Evolutionary conservation across 2,113 vertebrate species (phyloP), one percentile per base, ranked within the genome.

Genomic region (Brachionichthys hirsutus): DNA sequence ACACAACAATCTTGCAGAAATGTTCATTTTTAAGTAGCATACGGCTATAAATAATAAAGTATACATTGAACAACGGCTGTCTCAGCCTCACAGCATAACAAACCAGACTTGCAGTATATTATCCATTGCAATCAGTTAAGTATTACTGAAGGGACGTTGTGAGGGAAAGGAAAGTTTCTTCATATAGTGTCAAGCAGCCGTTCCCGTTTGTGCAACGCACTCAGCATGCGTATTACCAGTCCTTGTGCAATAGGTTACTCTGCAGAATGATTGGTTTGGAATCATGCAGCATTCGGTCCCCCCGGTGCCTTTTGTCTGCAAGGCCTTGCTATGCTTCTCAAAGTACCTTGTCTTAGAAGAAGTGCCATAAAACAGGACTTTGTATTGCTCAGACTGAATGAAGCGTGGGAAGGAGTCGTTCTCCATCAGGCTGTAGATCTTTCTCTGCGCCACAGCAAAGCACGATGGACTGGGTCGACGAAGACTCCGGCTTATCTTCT

Each of bases 341-440:
- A 70, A 53, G 51, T 57, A 40, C 41, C 20, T 53, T 16, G 59
- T 42, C 35, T 75, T 60, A 18, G 52, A 42, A 17, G 62, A 51
- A 13, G 59, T 30, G 36, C n/a, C n/a, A n/a, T 50, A 4, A 36
- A 67, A 59, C 41, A 94, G 86, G 45, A 88, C 90, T 78, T 89
- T 80, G 71, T 92, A 94, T 22, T 87, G 73, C 65, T 91, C 84
- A 1, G 94, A 95, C 18, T 90, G 77, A 17, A 91, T 83, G 55
- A 94, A 92, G 18, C 81, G 43, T 41, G 90, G 85, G 14, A 93
- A 94, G 12, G 87, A 89, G 75, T 85, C 88, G 47, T 91, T 92
- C 79, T 93, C 89, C 91, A 92, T 91, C 15, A 94, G 82, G 70
- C 54, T 77, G 44, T 89, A 93, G 40, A 93, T 88, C 53, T 88